Conservation (phyloP, 2,113 vertebrate genomes). For the Otolemur garnettii region DNA sequence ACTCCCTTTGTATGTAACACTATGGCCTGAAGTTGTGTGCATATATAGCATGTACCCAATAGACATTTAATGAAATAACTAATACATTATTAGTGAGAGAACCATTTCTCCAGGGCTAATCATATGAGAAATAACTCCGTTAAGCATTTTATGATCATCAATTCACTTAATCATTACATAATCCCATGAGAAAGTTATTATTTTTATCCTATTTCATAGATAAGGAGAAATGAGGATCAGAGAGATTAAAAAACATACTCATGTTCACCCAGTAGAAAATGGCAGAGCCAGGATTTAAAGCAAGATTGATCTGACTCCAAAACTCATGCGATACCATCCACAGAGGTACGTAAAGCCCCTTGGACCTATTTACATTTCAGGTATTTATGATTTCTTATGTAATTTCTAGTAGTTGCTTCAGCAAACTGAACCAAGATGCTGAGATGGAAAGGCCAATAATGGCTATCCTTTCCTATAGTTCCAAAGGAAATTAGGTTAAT, state of each 20-base stretch:
- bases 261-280: neutral
- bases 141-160: neutral
- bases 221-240: slow-evolving; percentile 18
- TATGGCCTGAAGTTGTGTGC: neutral
- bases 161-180: slow-evolving; percentile 18
- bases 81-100: neutral
- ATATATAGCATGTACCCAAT: neutral
- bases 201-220: slow-evolving; percentile 34
- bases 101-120: slow-evolving; percentile 1
- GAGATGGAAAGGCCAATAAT: slow-evolving; percentile 1
- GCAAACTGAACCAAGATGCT: neutral
- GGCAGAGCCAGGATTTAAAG: slow-evolving; percentile 14
- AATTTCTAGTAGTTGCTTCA: slow-evolving; percentile 29
- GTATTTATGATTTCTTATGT: neutral
- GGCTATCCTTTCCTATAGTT: slow-evolving; percentile 8
- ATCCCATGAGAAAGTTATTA: neutral
- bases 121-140: neutral
- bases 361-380: neutral
- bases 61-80: neutral
- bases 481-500: neutral
- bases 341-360: neutral
- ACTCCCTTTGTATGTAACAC: neutral
- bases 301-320: neutral
- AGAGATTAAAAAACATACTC: neutral
- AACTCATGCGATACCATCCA: neutral